Evolutionary conservation across 2,797 vertebrate species (phyloP), one percentile per base, ranked within the genome.

Genomic region (Leptatherina wallacei): DNA sequence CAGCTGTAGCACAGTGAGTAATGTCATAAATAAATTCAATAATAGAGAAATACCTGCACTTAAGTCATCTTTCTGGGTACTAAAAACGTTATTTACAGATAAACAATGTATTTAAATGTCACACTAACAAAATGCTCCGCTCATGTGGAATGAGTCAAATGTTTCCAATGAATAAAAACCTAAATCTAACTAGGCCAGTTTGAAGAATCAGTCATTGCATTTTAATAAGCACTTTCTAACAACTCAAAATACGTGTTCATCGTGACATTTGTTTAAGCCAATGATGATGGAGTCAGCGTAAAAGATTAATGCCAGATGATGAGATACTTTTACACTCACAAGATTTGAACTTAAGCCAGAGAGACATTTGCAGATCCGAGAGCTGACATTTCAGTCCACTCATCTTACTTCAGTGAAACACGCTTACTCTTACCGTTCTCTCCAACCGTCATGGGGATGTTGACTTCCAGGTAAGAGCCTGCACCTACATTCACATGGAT

Each of bases 401-500:
- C 9, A 7, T 71, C 63, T 65, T 57, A 14, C 66, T 59, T 40
- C 73, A 55, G 22, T 33, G 8, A 9, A 33, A 68, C 42, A 56
- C 52, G 52, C 60, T 60, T 40, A 42, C 60, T 57, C 83, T 93
- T 93, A 99, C 98, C 98, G 27, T 95, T 96, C 90, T 98, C 96
- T 74, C 95, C 91, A 35, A 99, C 97, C 65, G 96, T 98, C 97
- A 98, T 97, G 44, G 98, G 98, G 91, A 99, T 99, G 91, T 99
- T 99, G 85, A 99, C 95, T 93, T 99, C 98, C 89, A 99, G 93
- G 90, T 99, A 99, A 20, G 98, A 99, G 77, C 98, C 98, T 51
- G 98, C 98, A 65, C 98, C 98, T 69, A 99, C 97, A 49, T 99
- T 99, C 75, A 99, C 98, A 93, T 99, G 98, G 33, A 99, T 95